Percentiles rank a stretch among this genome's conserved stretches.
These are phyloP conservation scores for Calyptommatus sinebrachiatus DNA, from an alignment of 2,113 vertebrate genomes.

Conservation along the genomic window DNA sequence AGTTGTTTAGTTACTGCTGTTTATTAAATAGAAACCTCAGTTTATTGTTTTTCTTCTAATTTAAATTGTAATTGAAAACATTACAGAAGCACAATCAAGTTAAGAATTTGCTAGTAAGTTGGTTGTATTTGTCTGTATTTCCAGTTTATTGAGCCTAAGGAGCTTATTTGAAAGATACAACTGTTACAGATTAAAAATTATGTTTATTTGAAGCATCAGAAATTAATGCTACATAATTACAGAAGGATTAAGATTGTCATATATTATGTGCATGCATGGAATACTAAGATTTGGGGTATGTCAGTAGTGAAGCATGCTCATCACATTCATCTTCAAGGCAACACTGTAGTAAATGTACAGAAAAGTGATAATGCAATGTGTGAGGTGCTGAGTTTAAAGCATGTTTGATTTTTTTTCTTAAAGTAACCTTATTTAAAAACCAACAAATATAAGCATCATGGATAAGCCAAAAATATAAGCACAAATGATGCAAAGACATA, in stretches of 20 bases:
- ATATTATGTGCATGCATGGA: not conserved
- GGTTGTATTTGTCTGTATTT: not conserved
- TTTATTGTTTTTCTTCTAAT: conserved; percentile 18
- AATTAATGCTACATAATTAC: not conserved
- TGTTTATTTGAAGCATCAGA: not conserved
- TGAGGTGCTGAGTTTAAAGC: not conserved
- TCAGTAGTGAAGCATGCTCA: not conserved
- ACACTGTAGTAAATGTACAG: not conserved
- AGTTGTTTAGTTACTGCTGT: conserved; percentile 14
- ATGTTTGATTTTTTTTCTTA: not conserved
- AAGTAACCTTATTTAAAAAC: not conserved
- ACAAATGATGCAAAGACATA: not conserved
- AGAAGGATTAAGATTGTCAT: not conserved
- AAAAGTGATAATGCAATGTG: not conserved
- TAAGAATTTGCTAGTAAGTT: conserved; percentile 14
- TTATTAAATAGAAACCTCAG: conserved; percentile 18
- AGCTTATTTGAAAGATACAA: not conserved
- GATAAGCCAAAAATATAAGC: not conserved
- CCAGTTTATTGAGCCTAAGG: not conserved
- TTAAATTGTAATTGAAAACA: conserved; percentile 10
- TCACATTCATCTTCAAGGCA: not conserved
- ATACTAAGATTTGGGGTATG: not conserved
- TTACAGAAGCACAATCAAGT: not conserved
- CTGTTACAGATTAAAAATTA: not conserved
- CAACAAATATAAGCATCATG: too few relatives aligned